These are phyloP conservation scores for Meloidogyne exigua DNA, from an alignment of 1,140 invertebrate species.

Conservation along the genomic window DNA sequence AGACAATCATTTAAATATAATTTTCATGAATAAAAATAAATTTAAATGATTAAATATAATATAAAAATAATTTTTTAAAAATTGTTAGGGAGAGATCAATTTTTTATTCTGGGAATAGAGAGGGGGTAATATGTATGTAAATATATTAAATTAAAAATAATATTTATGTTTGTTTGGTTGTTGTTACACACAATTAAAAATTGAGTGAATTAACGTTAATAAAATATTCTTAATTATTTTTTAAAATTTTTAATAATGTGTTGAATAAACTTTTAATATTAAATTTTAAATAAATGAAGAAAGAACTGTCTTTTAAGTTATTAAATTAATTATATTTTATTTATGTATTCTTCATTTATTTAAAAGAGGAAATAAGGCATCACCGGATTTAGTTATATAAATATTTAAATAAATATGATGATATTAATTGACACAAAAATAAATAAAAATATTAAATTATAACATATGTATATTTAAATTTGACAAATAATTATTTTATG, in stretches of 20 bases:
- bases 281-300: too few relatives aligned
- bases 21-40: too few relatives aligned
- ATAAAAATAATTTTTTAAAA: too few relatives aligned
- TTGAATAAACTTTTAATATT: too few relatives aligned
- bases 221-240: neutral
- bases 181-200: too few relatives aligned
- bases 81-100: neutral
- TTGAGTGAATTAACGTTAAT: neutral
- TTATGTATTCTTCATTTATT: neutral
- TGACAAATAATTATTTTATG: neutral
- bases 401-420: neutral
- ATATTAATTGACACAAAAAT: neutral
- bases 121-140: too few relatives aligned
- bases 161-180: too few relatives aligned
- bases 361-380: neutral
- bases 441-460: neutral
- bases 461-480: too few relatives aligned
- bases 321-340: too few relatives aligned
- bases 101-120: neutral
- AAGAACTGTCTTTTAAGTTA: too few relatives aligned
- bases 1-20: too few relatives aligned
- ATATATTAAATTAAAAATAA: neutral
- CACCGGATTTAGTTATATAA: neutral
- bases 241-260: too few relatives aligned
- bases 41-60: neutral